Conservation (phyloP, 37 sponge, comb jelly and placozoan genomes). For the Corticium candelabrum region DNA sequence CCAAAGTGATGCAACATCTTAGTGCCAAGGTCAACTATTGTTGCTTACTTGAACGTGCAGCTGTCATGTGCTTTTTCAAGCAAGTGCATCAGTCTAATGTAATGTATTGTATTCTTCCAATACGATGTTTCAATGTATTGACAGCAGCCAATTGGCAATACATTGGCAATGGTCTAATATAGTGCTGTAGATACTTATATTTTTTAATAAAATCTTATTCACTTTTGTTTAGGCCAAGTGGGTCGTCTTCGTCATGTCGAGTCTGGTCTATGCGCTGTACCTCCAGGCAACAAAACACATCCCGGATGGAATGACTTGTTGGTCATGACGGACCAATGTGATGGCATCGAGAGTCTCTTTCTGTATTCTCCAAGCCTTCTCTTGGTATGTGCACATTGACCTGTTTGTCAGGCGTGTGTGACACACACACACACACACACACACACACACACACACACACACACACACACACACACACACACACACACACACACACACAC, state of each 20-base stretch:
- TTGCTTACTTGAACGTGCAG: background rate
- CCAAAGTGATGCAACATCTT: too few species aligned
- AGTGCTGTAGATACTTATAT: too few species aligned
- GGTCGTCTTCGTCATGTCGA: background rate
- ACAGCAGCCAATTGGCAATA: too few species aligned
- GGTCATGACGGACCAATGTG: background rate
- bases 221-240: background rate
- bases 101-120: too few species aligned
- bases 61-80: too few species aligned
- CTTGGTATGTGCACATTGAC: background rate
- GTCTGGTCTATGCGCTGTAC: background rate
- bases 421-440: slow-evolving; percentile 5
- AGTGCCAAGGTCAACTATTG: too few species aligned
- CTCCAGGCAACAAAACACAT: background rate
- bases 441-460: slow-evolving; percentile 5
- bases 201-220: background rate
- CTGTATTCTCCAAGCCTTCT: background rate
- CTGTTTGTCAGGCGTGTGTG: too few species aligned
- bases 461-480: slow-evolving; percentile 5
- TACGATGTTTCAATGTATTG: too few species aligned
- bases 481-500: slow-evolving; percentile 5
- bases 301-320: background rate
- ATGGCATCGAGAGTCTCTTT: background rate
- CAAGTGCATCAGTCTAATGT: too few species aligned
- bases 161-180: too few species aligned